Evolutionary conservation across 2,797 vertebrate genomes (phyloP).

Genomic region (Delichon dasypus): DNA sequence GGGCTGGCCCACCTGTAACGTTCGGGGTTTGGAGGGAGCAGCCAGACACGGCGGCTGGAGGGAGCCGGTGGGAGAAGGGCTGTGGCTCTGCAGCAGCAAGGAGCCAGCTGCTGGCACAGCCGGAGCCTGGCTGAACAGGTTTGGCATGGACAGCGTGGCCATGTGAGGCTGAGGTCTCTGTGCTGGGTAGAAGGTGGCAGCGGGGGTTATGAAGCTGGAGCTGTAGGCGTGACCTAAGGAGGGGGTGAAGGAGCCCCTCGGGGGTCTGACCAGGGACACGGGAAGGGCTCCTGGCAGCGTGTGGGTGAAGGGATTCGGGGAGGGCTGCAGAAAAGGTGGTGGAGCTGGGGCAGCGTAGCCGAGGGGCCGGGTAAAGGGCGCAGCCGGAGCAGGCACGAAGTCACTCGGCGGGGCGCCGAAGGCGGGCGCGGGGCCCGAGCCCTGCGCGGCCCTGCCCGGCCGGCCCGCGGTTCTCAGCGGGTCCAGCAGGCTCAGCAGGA

Average conservation of each 20-base stretch:
- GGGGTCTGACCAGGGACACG: conserved; percentile 68
- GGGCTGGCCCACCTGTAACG: conserved; percentile 76
- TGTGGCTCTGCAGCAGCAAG: conserved; percentile 71
- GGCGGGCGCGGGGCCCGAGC: conserved; percentile 37
- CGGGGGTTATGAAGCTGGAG: conserved; percentile 73
- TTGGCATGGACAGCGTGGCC: conserved; percentile 80
- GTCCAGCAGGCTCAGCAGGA: conserved; percentile 90
- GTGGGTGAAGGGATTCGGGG: conserved; percentile 88
- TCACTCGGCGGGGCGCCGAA: conserved; percentile 47
- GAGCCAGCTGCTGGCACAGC: conserved; percentile 66
- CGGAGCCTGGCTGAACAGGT: conserved; percentile 83
- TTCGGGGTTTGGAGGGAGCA: conserved; percentile 76
- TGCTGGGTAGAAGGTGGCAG: conserved; percentile 75
- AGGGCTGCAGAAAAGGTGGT: conserved; percentile 73
- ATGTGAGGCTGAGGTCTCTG: conserved; percentile 74
- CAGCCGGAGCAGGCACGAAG: conserved; percentile 58
- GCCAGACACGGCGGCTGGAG: conserved; percentile 5
- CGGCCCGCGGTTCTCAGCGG: conserved; percentile 77
- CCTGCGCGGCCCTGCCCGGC: not conserved
- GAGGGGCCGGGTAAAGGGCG: conserved; percentile 73
- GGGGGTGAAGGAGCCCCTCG: conserved; percentile 77
- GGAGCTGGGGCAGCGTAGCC: conserved; percentile 74
- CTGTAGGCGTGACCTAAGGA: conserved; percentile 82
- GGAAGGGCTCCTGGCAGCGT: conserved; percentile 68
- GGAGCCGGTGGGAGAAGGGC: not conserved